These are phyloP conservation scores for Odontomachus brunneus DNA, from an alignment of 1,140 invertebrate species.

Conservation along the genomic window DNA sequence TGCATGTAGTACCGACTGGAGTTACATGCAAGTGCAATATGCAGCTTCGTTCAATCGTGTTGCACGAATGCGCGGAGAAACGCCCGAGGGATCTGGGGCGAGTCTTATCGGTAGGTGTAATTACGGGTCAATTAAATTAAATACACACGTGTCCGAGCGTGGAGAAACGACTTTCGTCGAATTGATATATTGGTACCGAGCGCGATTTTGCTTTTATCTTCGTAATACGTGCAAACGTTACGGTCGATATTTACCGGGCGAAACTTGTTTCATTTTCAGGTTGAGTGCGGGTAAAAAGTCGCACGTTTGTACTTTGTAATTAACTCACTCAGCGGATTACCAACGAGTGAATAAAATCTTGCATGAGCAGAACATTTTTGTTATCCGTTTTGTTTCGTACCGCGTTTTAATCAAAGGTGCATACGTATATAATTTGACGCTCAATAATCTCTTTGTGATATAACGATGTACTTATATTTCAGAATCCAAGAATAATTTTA, in stretches of 20 bases:
- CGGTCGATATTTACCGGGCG: constrained; percentile 3
- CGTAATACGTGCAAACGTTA: constrained; percentile 26
- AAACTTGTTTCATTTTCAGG: constrained; percentile 32
- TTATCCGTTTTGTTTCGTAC: background rate
- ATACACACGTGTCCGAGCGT: constrained; percentile 33
- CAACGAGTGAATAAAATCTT: constrained; percentile 12
- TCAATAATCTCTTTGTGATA: background rate
- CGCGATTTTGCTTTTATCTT: constrained; percentile 22
- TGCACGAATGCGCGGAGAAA: constrained; percentile 29
- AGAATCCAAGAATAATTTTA: background rate
- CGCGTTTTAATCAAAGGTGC: background rate
- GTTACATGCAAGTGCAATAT: background rate
- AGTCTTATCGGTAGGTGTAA: constrained; percentile 51
- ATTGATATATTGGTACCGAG: constrained; percentile 32
- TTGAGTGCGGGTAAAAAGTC: constrained; percentile 11
- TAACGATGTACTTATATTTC: background rate
- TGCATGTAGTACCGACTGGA: background rate
- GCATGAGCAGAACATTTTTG: background rate
- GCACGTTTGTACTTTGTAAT: background rate
- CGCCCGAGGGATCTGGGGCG: background rate
- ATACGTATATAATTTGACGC: background rate
- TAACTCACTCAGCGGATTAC: constrained; percentile 18
- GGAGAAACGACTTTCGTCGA: constrained; percentile 46
- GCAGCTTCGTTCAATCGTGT: constrained; percentile 20
- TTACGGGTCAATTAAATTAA: constrained; percentile 62